A percentile compares a stretch with the other conserved stretches of the same genome.
These are phyloP conservation scores for Hyperoodon ampullatus DNA, from an alignment of 2,113 vertebrate genomes.

Conservation along the genomic window DNA sequence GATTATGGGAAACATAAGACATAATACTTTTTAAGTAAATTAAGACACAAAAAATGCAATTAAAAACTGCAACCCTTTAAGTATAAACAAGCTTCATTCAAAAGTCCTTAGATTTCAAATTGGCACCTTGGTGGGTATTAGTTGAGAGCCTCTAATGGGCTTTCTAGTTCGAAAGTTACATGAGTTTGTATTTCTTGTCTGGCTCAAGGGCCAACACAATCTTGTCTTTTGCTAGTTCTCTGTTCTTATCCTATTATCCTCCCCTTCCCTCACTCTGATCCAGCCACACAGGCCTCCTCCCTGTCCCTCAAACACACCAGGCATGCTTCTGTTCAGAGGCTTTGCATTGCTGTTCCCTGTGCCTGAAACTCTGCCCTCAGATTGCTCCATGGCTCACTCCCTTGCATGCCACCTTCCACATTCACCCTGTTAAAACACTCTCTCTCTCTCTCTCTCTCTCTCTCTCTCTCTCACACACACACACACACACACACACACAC, in stretches of 20 bases:
- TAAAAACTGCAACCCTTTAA: background rate
- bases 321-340: background rate
- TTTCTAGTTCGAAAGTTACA: background rate
- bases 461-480: too few relatives aligned
- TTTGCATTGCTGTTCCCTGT: background rate
- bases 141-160: background rate
- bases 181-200: background rate
- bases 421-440: too few relatives aligned
- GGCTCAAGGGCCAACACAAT: accelerated
- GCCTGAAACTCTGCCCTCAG: background rate
- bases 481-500: too few relatives aligned
- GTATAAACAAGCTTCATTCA: background rate
- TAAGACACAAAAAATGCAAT: background rate
- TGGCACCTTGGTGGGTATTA: accelerated
- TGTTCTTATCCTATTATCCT: background rate
- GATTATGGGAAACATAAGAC: background rate
- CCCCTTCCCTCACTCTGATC: background rate
- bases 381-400: too few relatives aligned
- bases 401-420: too few relatives aligned
- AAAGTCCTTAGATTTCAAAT: background rate
- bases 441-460: too few relatives aligned
- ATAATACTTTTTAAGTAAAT: background rate
- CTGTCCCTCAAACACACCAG: background rate
- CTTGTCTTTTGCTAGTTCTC: background rate
- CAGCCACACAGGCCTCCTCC: background rate